Evolutionary conservation across 2,113 vertebrate genomes (phyloP).

Genomic region (Balaeniceps rex): DNA sequence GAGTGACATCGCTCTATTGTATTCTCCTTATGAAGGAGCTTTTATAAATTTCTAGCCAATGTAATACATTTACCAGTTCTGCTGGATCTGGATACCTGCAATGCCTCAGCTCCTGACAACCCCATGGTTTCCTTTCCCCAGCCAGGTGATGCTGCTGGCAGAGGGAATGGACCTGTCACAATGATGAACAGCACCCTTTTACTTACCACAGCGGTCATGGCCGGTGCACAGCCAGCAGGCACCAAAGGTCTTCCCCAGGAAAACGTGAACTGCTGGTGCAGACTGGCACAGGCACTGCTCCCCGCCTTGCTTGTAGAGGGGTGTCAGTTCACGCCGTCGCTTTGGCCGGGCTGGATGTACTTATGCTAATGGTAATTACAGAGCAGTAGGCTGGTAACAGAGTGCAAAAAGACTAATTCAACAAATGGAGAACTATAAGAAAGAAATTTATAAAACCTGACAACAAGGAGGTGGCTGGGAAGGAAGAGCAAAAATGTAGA

Average conservation of each 20-base stretch:
- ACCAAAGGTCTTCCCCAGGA: not conserved
- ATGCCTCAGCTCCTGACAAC: not conserved
- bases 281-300: not conserved
- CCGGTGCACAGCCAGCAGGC: not conserved
- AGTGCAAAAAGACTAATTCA: not conserved
- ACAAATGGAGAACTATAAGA: not conserved
- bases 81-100: not conserved
- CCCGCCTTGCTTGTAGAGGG: accelerated
- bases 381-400: not conserved
- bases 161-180: not conserved
- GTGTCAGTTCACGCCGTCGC: accelerated
- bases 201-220: accelerated
- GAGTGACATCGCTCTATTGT: not conserved
- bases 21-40: not conserved
- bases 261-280: not conserved
- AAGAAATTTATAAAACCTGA: not conserved
- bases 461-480: not conserved
- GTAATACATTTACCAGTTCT: not conserved
- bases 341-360: not conserved
- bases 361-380: not conserved
- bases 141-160: not conserved
- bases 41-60: not conserved
- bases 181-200: not conserved
- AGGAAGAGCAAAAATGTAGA: not conserved
- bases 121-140: accelerated